Base-by-base conservation (phyloP, 2,888 invertebrate species). In the Drosophila fulvimacula region DNA sequence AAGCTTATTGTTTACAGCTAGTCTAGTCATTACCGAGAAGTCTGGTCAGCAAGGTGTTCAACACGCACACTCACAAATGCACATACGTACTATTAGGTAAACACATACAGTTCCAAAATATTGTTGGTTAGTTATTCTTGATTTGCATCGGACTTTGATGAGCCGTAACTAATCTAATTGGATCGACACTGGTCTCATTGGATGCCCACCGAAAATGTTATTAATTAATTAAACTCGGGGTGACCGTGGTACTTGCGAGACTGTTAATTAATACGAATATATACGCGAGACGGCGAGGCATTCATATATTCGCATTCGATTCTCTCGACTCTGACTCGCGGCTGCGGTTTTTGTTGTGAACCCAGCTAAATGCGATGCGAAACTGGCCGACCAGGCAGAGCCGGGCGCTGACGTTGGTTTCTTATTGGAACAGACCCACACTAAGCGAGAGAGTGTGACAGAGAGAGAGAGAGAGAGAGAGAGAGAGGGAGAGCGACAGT, bases 331-430 rank as follows among this genome's bases (percentile, higher is more conserved):
- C 57, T 60, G 81, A 73, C 62, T 69, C 86, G 88, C 82, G 88
- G 70, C 89, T 79, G 83, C 89, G 75, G 89, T 83, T 87, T 76
- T 72, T 77, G 86, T 88, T 91, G 92, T 90, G 91, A 91, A 92
- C 92, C 90, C 91, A 89, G 90, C 91, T 90, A 90, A 92, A 92
- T 91, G 92, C 92, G 92, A 92, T 92, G 90, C 90, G 89, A 92
- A 92, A 82, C 87, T 87, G 83, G 84, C 83, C 76, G 80, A 76
- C 79, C 80, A 86, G 74, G 69, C 81, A 63, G 65, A 69, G 68
- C 69, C 76, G 70, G 76, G 70, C 70, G 77, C 62, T 70, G 74
- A 70, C 78, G 78, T 73, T 73, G 74, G 76, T 76, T 82, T 85
- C 82, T 85, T 82, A 85, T 82, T 82, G 82, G 78, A 82, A 81